These are phyloP conservation scores for Chaetura pelagica DNA, from an alignment of 2,113 vertebrate genomes.

Conservation along the genomic window DNA sequence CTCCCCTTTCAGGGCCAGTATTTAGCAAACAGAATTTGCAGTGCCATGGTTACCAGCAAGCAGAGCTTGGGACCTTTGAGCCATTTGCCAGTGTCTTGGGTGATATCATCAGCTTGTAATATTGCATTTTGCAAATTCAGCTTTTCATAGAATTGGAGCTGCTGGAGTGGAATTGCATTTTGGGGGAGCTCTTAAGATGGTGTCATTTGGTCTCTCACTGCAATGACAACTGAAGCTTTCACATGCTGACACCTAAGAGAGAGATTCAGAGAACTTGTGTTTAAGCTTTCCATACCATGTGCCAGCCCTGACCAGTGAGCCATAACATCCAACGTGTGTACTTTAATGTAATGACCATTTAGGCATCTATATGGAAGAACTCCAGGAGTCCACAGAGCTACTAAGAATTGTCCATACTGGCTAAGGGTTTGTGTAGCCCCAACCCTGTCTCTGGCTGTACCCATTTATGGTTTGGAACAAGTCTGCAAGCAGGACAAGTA, in stretches of 20 bases:
- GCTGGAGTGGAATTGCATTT: neutral
- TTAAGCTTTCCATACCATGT: neutral
- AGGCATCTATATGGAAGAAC: neutral
- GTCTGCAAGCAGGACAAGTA: neutral
- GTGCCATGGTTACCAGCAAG: slow-evolving; percentile 49
- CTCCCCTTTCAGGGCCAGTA: slow-evolving; percentile 54
- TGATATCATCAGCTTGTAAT: neutral
- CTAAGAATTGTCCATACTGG: neutral
- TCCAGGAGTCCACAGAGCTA: neutral
- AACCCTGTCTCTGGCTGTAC: neutral
- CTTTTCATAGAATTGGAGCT: neutral
- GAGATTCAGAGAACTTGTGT: neutral
- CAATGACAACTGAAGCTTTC: neutral
- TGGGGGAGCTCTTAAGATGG: neutral
- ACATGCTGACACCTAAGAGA: neutral
- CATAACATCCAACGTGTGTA: neutral
- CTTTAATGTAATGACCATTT: neutral
- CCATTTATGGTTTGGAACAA: slow-evolving; percentile 28
- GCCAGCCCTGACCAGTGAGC: neutral
- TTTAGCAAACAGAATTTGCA: slow-evolving; percentile 64
- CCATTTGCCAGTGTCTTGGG: neutral
- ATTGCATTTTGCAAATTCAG: neutral
- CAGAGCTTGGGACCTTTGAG: slow-evolving; percentile 5
- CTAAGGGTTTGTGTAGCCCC: neutral
- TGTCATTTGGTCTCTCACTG: neutral